A percentile compares a stretch with the other conserved stretches of the same genome.
Conservation (phyloP, 2,113 vertebrate species). For the Regulus satrapa region DNA sequence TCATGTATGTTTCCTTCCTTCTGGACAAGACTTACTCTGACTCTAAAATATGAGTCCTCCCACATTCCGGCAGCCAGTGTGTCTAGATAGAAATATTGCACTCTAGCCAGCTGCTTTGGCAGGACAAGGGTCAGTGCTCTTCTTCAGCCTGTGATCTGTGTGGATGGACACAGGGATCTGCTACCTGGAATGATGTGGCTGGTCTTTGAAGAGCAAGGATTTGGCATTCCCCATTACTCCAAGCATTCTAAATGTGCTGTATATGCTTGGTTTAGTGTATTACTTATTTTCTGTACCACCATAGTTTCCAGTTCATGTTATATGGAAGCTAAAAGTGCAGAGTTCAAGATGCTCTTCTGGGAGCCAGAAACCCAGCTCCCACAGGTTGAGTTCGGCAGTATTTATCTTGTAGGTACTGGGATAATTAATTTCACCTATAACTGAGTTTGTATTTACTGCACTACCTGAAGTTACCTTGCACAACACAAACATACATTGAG, state of each 20-base stretch:
- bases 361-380: neutral
- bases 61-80: neutral
- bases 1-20: neutral
- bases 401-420: neutral
- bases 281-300: neutral
- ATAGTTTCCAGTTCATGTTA: neutral
- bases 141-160: neutral
- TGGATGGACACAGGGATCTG: neutral
- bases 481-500: neutral
- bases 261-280: neutral
- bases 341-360: neutral
- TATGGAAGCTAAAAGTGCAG: neutral
- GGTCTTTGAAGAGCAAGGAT: neutral
- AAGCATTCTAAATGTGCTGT: rapidly evolving
- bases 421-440: neutral
- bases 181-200: neutral
- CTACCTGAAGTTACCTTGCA: neutral
- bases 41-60: neutral
- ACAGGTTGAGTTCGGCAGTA: neutral
- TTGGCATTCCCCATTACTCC: neutral
- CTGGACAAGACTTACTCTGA: neutral
- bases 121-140: neutral
- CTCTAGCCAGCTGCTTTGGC: neutral
- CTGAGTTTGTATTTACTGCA: neutral
- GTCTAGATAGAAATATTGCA: neutral